phyloP scores from a whole-genome alignment of 1,140 invertebrate species.

The Tribolium castaneum region DNA sequence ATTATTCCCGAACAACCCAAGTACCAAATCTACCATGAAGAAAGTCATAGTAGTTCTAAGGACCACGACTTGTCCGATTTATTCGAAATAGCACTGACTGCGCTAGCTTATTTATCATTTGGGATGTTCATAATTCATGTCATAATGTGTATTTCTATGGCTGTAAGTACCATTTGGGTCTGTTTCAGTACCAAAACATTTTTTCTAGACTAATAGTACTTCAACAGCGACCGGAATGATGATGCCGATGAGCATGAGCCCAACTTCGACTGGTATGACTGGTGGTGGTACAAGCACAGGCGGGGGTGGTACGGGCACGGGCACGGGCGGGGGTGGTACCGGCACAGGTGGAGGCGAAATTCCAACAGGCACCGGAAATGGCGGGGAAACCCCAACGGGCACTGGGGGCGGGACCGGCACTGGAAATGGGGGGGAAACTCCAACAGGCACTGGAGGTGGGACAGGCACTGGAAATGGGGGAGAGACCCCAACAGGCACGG shows the following conservation, averaged over 20 bases:
- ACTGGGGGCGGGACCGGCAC: not conserved
- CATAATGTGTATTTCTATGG: slow-evolving; percentile 74
- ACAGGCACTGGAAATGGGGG: slow-evolving; percentile 26
- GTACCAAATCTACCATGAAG: slow-evolving; percentile 55
- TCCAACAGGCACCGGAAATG: slow-evolving; percentile 33
- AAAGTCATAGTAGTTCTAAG: slow-evolving; percentile 60
- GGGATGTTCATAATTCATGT: slow-evolving; percentile 81
- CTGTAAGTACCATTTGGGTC: slow-evolving; percentile 62
- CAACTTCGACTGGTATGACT: slow-evolving; percentile 17
- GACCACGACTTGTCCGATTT: slow-evolving; percentile 75
- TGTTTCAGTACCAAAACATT: not conserved
- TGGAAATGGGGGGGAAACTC: not conserved
- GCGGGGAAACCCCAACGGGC: slow-evolving; percentile 21
- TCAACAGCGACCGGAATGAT: slow-evolving; percentile 42
- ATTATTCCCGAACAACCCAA: slow-evolving; percentile 51
- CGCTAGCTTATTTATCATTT: slow-evolving; percentile 82
- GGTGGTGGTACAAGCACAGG: slow-evolving; percentile 4
- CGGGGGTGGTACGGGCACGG: slow-evolving; percentile 36
- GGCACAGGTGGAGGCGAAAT: slow-evolving; percentile 25
- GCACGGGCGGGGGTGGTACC: slow-evolving; percentile 19
- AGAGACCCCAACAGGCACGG: slow-evolving; percentile 4
- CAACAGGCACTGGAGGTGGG: slow-evolving; percentile 20
- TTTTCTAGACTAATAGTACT: slow-evolving; percentile 38
- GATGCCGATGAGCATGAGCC: slow-evolving; percentile 55
- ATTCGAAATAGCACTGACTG: slow-evolving; percentile 81